Evolutionary conservation across 2,113 vertebrate genomes (phyloP), one percentile per base, ranked within the genome.

Genomic region (Pithys albifrons): DNA sequence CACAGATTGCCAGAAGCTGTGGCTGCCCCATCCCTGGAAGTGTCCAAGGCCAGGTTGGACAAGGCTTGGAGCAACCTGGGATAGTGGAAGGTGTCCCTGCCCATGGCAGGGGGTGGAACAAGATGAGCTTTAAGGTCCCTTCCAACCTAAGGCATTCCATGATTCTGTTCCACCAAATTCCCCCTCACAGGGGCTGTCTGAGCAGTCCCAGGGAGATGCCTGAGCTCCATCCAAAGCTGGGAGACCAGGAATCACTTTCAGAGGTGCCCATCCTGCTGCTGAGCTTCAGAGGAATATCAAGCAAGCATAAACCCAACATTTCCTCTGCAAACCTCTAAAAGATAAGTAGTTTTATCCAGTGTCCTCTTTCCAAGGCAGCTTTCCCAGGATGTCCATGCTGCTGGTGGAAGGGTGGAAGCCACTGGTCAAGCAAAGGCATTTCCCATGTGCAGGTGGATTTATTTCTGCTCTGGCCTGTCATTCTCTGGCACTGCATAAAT

Each of bases 111-210:
- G 19, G n/a, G 1, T 67, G 62, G 13, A 9, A 41, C 23, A 7
- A 20, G 54, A 31, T 39, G 62, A 25, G 28, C 8, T 48, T 46
- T 54, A 22, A 41, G 29, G 15, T 46, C 46, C 9, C 27, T 66
- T 46, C 69, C 61, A 46, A 33, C 61, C 45, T 77, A 73, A 74
- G 52, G 27, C 25, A 62, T 54, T 41, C 54, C 46, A 14, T 1
- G 24, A 31, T 76, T 48, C 41, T 27, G 0, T 48, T 15, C 71
- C 71, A 20, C n/a, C 9, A 28, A 22, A 46, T 1, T 28, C 7
- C 17, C 22, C 5, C 2, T n/a, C 6, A 0, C 15, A 15, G 35
- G 31, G 23, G 17, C 33, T 25, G 46, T 10, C 14, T 19, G 24
- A 57, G 35, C 16, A n/a, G 17, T 70, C 49, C 51, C 1, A 1